A percentile compares a stretch with the other conserved stretches of the same genome.
phyloP scores from a whole-genome alignment of 2,888 invertebrate species.

The Lepidochitona cinerea region DNA sequence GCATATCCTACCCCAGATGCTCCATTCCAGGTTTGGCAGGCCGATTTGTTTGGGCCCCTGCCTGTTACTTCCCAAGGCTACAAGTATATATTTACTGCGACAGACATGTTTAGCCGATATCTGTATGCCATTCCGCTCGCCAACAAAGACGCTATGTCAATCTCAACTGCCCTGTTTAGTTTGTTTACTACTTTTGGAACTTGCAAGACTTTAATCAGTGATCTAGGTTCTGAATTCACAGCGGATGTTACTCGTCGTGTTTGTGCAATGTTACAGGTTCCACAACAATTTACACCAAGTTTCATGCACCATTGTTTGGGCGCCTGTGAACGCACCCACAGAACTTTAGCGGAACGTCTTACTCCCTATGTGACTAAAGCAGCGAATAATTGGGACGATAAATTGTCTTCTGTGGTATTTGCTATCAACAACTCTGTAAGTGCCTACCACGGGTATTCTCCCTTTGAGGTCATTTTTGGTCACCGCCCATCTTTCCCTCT shows the following conservation, averaged over 20 bases:
- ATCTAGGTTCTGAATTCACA: slow-evolving; percentile 8
- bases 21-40: too few species aligned
- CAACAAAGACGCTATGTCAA: too few species aligned
- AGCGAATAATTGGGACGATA: not conserved
- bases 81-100: too few species aligned
- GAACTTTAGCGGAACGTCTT: not conserved
- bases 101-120: too few species aligned
- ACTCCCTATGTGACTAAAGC: not conserved
- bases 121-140: too few species aligned
- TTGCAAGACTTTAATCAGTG: not conserved
- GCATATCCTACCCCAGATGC: too few species aligned
- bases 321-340: not conserved
- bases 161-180: too few species aligned
- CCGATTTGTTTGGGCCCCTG: too few species aligned
- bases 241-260: not conserved
- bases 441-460: not conserved
- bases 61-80: too few species aligned
- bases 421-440: not conserved
- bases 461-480: slow-evolving; percentile 13
- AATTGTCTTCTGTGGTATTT: not conserved
- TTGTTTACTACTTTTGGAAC: too few species aligned
- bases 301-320: slow-evolving; percentile 7
- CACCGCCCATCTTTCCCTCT: not conserved
- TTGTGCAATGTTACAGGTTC: not conserved
- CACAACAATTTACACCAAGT: not conserved